A percentile compares a stretch with the other conserved stretches of the same genome.
Conservation (phyloP, 2,113 vertebrate species). For the Upupa epops region DNA sequence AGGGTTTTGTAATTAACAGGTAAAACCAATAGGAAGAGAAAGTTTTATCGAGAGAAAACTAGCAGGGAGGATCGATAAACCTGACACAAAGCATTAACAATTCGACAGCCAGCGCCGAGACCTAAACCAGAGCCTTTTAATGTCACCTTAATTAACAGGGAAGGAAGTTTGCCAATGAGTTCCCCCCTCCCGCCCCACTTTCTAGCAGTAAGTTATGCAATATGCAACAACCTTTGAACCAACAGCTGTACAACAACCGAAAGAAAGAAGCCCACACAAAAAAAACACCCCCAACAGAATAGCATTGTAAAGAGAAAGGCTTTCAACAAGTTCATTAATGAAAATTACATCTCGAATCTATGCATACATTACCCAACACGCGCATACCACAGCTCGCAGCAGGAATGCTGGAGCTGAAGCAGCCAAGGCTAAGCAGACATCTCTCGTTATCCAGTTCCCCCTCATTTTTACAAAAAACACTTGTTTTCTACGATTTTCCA, state of each 20-base stretch:
- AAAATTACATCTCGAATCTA: constrained; percentile 14
- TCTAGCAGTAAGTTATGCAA: constrained; percentile 18
- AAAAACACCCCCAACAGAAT: neutral
- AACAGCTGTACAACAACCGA: constrained; percentile 3
- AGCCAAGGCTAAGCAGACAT: neutral
- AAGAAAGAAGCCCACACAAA: neutral
- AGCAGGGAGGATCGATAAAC: neutral
- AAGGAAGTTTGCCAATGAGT: constrained; percentile 54
- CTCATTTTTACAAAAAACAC: neutral
- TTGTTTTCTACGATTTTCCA: neutral
- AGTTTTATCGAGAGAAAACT: neutral
- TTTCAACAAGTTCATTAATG: constrained; percentile 30
- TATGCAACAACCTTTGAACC: constrained; percentile 38
- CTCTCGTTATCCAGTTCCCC: neutral
- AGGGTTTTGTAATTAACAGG: neutral
- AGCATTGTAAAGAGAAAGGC: neutral
- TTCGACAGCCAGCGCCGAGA: neutral
- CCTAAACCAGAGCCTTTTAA: neutral
- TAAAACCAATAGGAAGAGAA: neutral
- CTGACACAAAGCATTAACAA: neutral
- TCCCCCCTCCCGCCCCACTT: neutral
- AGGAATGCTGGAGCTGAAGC: neutral
- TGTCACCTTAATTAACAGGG: constrained; percentile 18
- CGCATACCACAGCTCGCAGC: neutral
- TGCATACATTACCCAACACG: neutral